A percentile compares a stretch with the other conserved stretches of the same genome.
These are phyloP conservation scores for Cacoxenus indagator DNA, from an alignment of 2,888 invertebrate genomes.

Conservation along the genomic window DNA sequence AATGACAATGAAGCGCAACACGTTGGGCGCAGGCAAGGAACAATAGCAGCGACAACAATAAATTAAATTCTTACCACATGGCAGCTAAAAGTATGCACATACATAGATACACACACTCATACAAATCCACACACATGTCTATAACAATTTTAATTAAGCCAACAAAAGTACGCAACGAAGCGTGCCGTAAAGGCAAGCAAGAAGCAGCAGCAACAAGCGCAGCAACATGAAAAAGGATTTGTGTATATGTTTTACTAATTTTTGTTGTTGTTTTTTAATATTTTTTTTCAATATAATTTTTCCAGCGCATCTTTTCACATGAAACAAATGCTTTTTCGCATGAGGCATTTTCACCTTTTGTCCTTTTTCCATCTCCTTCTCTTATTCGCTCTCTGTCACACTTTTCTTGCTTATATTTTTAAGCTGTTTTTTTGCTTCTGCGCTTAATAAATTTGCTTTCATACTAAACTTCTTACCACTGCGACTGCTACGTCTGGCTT, in stretches of 20 bases:
- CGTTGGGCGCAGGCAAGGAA: slow-evolving; percentile 9
- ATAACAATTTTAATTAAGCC: slow-evolving; percentile 58
- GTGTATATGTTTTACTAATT: neutral
- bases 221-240: slow-evolving; percentile 31
- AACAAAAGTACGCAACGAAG: slow-evolving; percentile 49
- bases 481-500: no score
- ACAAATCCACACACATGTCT: slow-evolving; percentile 27
- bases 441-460: neutral
- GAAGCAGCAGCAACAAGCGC: slow-evolving; percentile 28
- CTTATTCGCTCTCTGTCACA: neutral
- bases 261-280: neutral
- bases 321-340: neutral
- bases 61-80: neutral
- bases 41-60: neutral
- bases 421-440: neutral
- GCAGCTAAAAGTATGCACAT: slow-evolving; percentile 9
- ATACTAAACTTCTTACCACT: neutral
- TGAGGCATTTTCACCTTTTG: neutral
- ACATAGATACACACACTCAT: slow-evolving; percentile 17
- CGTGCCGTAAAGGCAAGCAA: slow-evolving; percentile 29
- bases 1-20: slow-evolving; percentile 17
- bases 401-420: neutral
- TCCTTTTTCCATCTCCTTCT: neutral
- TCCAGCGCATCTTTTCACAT: neutral
- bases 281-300: neutral